Percentiles rank a stretch among this genome's conserved stretches.
Conservation (phyloP, 1,140 invertebrate species). For the Zaprionus camerounensis region DNA sequence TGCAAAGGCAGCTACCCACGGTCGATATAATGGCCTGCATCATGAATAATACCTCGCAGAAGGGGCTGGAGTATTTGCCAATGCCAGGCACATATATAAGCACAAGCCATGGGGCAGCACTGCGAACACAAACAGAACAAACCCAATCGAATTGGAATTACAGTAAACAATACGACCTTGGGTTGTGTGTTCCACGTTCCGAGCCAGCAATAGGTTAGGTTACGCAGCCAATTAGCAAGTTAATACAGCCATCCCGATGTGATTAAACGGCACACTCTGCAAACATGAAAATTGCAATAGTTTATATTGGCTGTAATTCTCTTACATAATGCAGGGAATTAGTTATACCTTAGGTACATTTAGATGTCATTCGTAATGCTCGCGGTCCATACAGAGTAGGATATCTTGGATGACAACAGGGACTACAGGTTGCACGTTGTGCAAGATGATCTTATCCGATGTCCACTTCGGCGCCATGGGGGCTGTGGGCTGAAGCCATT, state of each 20-base stretch:
- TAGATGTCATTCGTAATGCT: neutral
- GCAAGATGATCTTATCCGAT: conserved; percentile 64
- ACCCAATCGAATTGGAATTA: neutral
- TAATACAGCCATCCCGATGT: neutral
- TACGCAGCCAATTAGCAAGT: neutral
- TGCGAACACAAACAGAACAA: neutral
- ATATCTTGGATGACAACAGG: conserved; percentile 40
- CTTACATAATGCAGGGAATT: too few relatives aligned
- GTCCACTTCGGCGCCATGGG: conserved; percentile 3
- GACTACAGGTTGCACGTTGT: conserved; percentile 68
- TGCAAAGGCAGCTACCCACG: neutral
- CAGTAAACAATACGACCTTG: neutral
- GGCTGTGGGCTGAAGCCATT: too few relatives aligned
- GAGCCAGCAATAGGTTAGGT: neutral
- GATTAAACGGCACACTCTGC: neutral
- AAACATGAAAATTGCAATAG: neutral
- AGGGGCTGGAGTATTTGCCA: neutral
- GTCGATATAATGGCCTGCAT: neutral
- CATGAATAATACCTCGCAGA: neutral
- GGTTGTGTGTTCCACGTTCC: neutral
- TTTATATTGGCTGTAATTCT: too few relatives aligned
- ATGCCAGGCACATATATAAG: neutral
- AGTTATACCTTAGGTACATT: too few relatives aligned
- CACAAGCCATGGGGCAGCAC: neutral
- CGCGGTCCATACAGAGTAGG: too few relatives aligned